phyloP scores from a whole-genome alignment of 2,113 vertebrate genomes.

The Odocoileus virginianus region DNA sequence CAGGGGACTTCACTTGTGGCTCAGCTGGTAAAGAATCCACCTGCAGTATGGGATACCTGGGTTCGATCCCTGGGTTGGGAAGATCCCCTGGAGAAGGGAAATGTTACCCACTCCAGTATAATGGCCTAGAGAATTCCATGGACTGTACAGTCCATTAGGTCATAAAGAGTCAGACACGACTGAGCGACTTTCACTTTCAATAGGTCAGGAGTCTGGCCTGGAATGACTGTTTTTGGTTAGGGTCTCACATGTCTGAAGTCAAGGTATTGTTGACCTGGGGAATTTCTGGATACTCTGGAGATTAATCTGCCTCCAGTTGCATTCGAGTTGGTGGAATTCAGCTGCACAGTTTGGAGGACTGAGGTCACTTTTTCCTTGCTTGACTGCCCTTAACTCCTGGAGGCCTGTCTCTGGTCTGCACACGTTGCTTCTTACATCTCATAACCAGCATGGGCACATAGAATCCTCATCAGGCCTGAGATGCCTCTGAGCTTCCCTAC shows the following conservation, averaged over 20 bases:
- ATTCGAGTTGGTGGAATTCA: neutral
- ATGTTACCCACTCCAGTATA: neutral
- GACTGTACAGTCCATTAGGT: neutral
- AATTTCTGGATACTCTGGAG: neutral
- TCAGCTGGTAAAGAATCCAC: neutral
- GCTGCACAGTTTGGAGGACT: neutral
- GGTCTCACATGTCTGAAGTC: neutral
- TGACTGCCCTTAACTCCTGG: neutral
- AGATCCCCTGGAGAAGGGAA: neutral
- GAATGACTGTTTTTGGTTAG: neutral
- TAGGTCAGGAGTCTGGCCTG: neutral
- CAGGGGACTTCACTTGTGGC: neutral
- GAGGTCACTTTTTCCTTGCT: neutral
- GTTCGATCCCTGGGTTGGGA: neutral
- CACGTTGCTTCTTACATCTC: neutral
- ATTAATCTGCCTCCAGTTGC: neutral
- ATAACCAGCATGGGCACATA: neutral
- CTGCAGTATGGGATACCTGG: neutral
- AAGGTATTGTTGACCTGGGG: neutral
- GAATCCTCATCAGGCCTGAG: neutral
- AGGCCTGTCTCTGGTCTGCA: neutral
- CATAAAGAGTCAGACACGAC: fast-evolving
- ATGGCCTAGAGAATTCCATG: neutral
- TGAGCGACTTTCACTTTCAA: neutral
- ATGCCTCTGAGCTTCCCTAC: neutral